Conservation (phyloP, 2,888 invertebrate species). For the Ectemnius continuus region DNA sequence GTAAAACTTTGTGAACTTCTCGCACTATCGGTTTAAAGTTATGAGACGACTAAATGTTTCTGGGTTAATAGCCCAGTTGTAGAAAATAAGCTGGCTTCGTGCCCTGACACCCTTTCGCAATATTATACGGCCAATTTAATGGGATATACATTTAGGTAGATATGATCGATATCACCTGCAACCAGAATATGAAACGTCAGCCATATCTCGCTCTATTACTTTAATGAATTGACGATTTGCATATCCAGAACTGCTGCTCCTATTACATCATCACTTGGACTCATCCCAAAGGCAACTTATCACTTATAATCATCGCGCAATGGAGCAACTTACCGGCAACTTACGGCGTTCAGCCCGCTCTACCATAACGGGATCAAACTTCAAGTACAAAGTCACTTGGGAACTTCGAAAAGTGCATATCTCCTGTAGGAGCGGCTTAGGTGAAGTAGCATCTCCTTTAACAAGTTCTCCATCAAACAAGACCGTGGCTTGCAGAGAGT, state of each 20-base stretch:
- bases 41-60: conserved; percentile 42
- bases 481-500: background rate
- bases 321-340: conserved; percentile 44
- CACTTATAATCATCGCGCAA: conserved; percentile 31
- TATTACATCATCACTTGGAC: conserved; percentile 30
- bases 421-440: background rate
- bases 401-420: conserved; percentile 29
- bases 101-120: conserved; percentile 26
- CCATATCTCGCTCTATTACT: background rate
- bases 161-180: background rate
- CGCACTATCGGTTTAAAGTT: conserved; percentile 25
- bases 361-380: conserved; percentile 56
- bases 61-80: conserved; percentile 41
- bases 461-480: background rate
- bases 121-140: conserved; percentile 33
- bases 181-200: background rate
- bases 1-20: conserved; percentile 17
- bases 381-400: conserved; percentile 42
- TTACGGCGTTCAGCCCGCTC: conserved; percentile 22
- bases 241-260: conserved; percentile 11
- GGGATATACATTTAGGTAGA: conserved; percentile 12
- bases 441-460: background rate
- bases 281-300: conserved; percentile 45
- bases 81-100: conserved; percentile 34
- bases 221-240: background rate